These are phyloP conservation scores for Zapus hudsonius DNA, from an alignment of 2,113 vertebrate genomes.

Conservation along the genomic window DNA sequence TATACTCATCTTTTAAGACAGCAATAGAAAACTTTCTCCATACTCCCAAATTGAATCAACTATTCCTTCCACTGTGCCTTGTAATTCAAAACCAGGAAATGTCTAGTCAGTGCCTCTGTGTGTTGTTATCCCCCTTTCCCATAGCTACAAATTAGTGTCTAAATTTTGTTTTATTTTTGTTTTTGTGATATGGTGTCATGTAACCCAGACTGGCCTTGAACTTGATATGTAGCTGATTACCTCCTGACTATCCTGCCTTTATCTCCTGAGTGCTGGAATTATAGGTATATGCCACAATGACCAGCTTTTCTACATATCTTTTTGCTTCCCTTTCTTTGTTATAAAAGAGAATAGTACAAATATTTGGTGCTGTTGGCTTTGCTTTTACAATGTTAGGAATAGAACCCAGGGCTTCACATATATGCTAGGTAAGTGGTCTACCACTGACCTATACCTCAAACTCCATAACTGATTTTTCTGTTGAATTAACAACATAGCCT, in stretches of 20 bases:
- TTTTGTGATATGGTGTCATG: no score
- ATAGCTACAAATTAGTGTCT: neutral
- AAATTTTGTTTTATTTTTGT: neutral
- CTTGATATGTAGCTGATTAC: no score
- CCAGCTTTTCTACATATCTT: neutral
- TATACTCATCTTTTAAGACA: slow-evolving; percentile 41
- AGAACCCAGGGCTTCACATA: neutral
- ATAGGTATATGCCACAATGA: no score
- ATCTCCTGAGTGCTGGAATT: no score
- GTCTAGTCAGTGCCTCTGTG: neutral
- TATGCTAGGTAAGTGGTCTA: neutral
- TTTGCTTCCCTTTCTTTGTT: slow-evolving; percentile 1
- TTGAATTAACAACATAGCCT: neutral
- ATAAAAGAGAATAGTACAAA: slow-evolving; percentile 1
- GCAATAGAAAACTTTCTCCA: slow-evolving; percentile 29
- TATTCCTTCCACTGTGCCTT: neutral
- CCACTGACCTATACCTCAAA: neutral
- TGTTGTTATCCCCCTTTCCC: neutral
- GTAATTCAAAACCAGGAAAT: slow-evolving; percentile 19
- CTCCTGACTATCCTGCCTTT: no score
- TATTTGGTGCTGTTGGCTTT: neutral
- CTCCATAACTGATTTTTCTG: neutral
- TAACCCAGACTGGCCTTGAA: no score
- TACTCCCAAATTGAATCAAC: neutral
- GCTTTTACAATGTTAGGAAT: neutral